Conservation (phyloP, 2,113 vertebrate species). For the Euleptes europaea region DNA sequence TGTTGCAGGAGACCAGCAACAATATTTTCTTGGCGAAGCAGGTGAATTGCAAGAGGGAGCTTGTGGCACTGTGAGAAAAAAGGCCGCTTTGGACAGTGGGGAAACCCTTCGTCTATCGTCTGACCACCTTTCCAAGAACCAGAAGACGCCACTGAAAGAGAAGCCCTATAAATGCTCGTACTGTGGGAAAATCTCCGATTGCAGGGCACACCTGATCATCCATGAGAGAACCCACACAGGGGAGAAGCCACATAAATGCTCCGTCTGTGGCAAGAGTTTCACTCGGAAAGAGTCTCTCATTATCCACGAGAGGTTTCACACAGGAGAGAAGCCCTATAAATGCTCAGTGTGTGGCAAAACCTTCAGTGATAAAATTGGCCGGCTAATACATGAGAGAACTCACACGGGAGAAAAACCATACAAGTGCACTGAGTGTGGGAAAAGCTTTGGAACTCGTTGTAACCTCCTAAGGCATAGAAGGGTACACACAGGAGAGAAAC, state of each 20-base stretch:
- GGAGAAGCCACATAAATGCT: slow-evolving; percentile 16
- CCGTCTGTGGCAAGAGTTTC: slow-evolving; percentile 2
- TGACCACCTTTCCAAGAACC: background rate
- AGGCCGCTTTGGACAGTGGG: background rate
- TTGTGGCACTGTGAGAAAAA: background rate
- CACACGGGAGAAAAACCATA: background rate
- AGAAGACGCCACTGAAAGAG: background rate
- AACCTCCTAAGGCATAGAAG: slow-evolving; percentile 8
- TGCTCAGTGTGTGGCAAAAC: slow-evolving; percentile 9
- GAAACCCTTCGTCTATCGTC: background rate
- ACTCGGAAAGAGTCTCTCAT: slow-evolving; percentile 20
- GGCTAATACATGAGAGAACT: slow-evolving; percentile 3
- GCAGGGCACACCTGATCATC: background rate
- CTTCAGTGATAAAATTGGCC: slow-evolving; percentile 12
- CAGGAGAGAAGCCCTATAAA: slow-evolving; percentile 6
- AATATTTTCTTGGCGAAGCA: background rate
- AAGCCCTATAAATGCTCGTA: slow-evolving; percentile 17
- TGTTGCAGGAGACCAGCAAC: background rate
- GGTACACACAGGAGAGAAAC: slow-evolving; percentile 10
- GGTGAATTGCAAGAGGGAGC: background rate
- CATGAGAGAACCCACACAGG: slow-evolving; percentile 20
- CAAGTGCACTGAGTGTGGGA: slow-evolving; percentile 4
- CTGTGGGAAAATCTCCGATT: slow-evolving; percentile 3
- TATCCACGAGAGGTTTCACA: slow-evolving; percentile 18
- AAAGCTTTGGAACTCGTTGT: slow-evolving; percentile 18